These are phyloP conservation scores for Hydrotaea cyrtoneurina DNA, from an alignment of 2,888 invertebrate species.

Conservation along the genomic window DNA sequence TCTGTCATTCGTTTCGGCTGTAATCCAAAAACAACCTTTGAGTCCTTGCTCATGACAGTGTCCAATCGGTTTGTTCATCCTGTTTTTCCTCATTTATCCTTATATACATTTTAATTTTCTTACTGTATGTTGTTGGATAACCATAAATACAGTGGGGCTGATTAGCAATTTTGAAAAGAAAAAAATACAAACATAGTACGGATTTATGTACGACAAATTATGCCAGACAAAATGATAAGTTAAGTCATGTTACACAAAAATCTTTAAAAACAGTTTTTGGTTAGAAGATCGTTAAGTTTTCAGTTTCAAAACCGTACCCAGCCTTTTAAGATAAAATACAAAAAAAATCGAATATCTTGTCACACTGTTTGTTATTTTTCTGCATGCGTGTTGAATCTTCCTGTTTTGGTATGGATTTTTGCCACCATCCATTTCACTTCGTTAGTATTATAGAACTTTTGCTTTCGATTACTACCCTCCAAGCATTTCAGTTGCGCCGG, in stretches of 20 bases:
- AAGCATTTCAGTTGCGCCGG: neutral
- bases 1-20: neutral
- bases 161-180: too few species aligned
- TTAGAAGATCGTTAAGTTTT: too few species aligned
- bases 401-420: slow-evolving; percentile 28
- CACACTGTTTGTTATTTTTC: slow-evolving; percentile 1
- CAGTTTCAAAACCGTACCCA: too few species aligned
- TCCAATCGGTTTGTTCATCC: neutral
- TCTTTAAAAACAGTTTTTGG: too few species aligned
- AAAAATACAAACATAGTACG: too few species aligned
- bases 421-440: slow-evolving; percentile 45
- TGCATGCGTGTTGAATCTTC: neutral
- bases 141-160: slow-evolving; percentile 16
- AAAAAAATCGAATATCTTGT: too few species aligned
- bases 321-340: too few species aligned
- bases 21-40: slow-evolving; percentile 37
- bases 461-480: neutral
- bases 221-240: too few species aligned
- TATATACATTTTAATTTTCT: neutral
- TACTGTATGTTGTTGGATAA: slow-evolving; percentile 30
- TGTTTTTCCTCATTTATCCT: slow-evolving; percentile 19
- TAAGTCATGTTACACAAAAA: neutral
- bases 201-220: too few species aligned
- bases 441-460: slow-evolving; percentile 16
- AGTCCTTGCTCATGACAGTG: slow-evolving; percentile 20